Conservation (phyloP, 2,888 invertebrate genomes). For the Amphimallon solstitiale region DNA sequence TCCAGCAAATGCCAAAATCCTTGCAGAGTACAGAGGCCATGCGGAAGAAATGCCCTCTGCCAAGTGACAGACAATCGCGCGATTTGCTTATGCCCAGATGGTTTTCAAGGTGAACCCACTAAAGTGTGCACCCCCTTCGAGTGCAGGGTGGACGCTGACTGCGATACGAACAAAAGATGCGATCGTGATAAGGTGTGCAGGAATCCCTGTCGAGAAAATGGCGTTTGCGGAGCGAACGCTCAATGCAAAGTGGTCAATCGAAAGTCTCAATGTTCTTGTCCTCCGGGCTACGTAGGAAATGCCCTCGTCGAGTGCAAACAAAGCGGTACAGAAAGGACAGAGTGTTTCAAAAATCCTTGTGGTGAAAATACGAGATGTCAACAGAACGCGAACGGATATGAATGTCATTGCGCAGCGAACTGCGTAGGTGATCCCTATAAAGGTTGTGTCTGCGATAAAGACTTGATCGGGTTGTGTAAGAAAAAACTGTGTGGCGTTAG, state of each 20-base stretch:
- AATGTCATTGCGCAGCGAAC: conserved; percentile 82
- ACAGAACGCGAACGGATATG: conserved; percentile 78
- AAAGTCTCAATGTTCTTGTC: conserved; percentile 80
- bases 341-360: conserved; percentile 84
- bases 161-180: conserved; percentile 81
- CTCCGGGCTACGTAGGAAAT: conserved; percentile 78
- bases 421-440: conserved; percentile 85
- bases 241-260: conserved; percentile 84
- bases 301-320: conserved; percentile 75
- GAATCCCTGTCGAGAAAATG: conserved; percentile 82
- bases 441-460: conserved; percentile 80
- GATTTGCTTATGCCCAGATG: conserved; percentile 88
- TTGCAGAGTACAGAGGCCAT: conserved; percentile 74
- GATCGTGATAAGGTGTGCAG: conserved; percentile 76
- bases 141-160: conserved; percentile 80
- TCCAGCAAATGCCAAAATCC: conserved; percentile 77
- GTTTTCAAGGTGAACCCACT: conserved; percentile 83
- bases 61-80: conserved; percentile 82
- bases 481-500: conserved; percentile 83
- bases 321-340: conserved; percentile 69
- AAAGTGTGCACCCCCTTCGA: conserved; percentile 80
- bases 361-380: conserved; percentile 85
- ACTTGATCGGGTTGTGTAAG: conserved; percentile 77
- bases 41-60: conserved; percentile 85
- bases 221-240: conserved; percentile 84